phyloP scores from a whole-genome alignment of 1,140 invertebrate species.

The Caenorhabditis briggsae region DNA sequence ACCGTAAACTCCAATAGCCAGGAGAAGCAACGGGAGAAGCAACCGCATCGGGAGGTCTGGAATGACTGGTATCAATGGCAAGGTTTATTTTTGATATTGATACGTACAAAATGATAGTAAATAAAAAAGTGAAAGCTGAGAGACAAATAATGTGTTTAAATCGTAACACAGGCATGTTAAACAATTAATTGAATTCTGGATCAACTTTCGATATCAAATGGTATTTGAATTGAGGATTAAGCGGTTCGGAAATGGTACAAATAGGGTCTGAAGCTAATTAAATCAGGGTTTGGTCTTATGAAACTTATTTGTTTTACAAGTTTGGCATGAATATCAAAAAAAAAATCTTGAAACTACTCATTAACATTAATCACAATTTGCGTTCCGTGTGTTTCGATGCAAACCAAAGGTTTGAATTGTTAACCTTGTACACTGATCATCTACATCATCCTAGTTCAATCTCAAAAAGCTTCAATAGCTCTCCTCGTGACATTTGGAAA shows the following conservation, averaged over 20 bases:
- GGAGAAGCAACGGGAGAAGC: background rate
- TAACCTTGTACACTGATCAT: no score
- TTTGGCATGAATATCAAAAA: no score
- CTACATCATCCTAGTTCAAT: no score
- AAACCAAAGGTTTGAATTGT: no score
- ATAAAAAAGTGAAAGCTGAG: constrained; percentile 38
- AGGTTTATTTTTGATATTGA: constrained; percentile 17
- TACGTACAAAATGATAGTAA: background rate
- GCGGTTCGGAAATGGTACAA: background rate
- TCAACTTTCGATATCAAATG: constrained; percentile 14
- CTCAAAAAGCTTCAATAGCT: background rate
- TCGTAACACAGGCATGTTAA: constrained; percentile 44
- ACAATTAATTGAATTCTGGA: background rate
- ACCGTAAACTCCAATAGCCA: constrained; percentile 6
- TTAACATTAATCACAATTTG: no score
- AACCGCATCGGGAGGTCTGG: constrained; percentile 50
- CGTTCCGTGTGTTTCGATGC: no score
- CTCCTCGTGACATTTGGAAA: background rate
- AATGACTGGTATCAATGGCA: constrained; percentile 37
- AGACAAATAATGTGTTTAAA: constrained; percentile 46
- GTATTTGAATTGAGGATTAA: constrained; percentile 2
- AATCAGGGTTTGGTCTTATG: background rate
- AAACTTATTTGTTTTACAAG: background rate
- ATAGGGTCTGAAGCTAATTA: background rate
- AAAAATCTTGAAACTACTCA: no score